Evolutionary conservation across 2,888 invertebrate species (phyloP), one percentile per base, ranked within the genome.

Genomic region (Caenorhabditis auriculariae): DNA sequence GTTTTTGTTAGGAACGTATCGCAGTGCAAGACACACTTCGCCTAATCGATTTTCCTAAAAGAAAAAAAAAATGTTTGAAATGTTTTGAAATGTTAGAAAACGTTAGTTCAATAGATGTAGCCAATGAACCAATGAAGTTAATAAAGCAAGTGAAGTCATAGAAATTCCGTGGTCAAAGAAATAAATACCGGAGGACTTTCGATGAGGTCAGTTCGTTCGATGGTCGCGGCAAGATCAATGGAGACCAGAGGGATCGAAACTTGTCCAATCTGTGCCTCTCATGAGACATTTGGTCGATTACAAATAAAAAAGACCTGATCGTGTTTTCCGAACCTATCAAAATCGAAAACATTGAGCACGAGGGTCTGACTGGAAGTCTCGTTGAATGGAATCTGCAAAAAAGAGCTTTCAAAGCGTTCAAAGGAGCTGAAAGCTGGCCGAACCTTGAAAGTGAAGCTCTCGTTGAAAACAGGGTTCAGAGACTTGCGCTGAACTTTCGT

Each of bases 261-360:
- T 91, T 86, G 74, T 4, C 78, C 80, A 27, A 80, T 81, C 70
- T 78, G 51, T n/a, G n/a, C n/a, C n/a, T n/a, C n/a, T n/a, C n/a
- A n/a, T n/a, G n/a, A n/a, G n/a, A n/a, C n/a, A n/a, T n/a, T n/a
- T n/a, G n/a, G n/a, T n/a, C n/a, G n/a, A n/a, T n/a, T n/a, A n/a
- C n/a, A n/a, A n/a, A n/a, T n/a, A n/a, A n/a, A n/a, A n/a, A n/a
- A n/a, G n/a, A 98, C 96, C 86, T 96, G 96, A 86, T 99, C 98
- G 86, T 99, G 98, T 84, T 98, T 98, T 70, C 96, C 96, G 87
- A 99, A 98, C 75, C 98, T 90, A 86, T 99, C 98, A 84, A 96
- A 98, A 86, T 98, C 98, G 86, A 94, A 98, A 82, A 98, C 93
- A 77, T 95, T 95, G 84, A 98, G 94, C 73, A 94, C 93, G 80